Conservation (phyloP, 2,113 vertebrate species). For the Chinchilla lanigera region DNA sequence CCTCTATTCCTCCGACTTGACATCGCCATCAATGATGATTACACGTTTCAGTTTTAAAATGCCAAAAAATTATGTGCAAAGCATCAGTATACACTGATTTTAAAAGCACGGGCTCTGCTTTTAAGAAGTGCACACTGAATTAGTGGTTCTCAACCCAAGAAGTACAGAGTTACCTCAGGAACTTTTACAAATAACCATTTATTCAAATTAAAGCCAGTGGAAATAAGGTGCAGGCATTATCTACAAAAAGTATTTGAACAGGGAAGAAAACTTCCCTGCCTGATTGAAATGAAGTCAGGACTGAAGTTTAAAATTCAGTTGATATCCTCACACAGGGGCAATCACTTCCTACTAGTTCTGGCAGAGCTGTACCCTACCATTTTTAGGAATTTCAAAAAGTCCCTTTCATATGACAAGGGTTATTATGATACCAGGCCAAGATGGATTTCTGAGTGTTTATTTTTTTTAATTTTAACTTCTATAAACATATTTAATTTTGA, state of each 20-base stretch:
- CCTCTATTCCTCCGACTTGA: neutral
- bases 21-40: neutral
- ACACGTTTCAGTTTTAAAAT: neutral
- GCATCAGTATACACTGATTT: neutral
- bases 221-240: neutral
- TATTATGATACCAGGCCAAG: neutral
- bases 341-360: neutral
- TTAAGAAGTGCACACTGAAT: slow-evolving; percentile 16
- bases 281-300: neutral
- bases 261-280: neutral
- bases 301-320: neutral
- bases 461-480: neutral
- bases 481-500: neutral
- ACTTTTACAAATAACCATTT: neutral
- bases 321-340: neutral
- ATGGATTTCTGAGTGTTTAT: neutral
- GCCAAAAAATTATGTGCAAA: neutral
- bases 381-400: neutral
- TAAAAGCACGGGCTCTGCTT: neutral
- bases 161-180: neutral
- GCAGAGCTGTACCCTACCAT: neutral
- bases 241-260: neutral
- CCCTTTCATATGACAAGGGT: neutral
- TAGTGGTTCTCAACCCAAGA: neutral
- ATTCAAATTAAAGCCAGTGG: neutral